A percentile compares a stretch with the other conserved stretches of the same genome.
phyloP scores from a whole-genome alignment of 2,797 vertebrate species.

The Eupleurogrammus muticus region DNA sequence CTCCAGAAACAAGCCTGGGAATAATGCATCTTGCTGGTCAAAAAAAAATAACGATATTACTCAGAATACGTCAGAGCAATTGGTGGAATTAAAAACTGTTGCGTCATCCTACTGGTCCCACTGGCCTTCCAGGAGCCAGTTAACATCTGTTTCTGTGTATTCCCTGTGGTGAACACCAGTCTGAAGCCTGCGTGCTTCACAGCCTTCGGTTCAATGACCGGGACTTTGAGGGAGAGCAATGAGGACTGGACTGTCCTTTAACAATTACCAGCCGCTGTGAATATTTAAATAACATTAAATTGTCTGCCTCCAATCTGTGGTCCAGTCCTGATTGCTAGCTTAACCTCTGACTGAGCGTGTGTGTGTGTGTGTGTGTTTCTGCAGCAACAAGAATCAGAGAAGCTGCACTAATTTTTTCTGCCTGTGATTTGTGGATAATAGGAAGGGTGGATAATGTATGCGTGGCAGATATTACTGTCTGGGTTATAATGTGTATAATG shows the following conservation, averaged over 20 bases:
- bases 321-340: conserved; percentile 98
- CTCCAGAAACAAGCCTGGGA: background rate
- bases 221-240: conserved; percentile 62
- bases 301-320: conserved; percentile 95
- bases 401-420: conserved; percentile 93
- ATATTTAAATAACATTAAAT: conserved; percentile 99
- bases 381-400: conserved; percentile 89
- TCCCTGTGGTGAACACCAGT: conserved; percentile 62
- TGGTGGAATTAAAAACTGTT: background rate
- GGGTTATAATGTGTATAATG: conserved; percentile 51
- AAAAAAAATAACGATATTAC: background rate
- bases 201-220: conserved; percentile 92
- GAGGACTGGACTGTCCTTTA: conserved; percentile 90
- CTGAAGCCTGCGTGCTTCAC: conserved; percentile 69
- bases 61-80: background rate
- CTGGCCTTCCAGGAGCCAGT: background rate
- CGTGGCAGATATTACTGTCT: conserved; percentile 95
- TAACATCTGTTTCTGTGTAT: conserved; percentile 7
- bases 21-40: background rate
- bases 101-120: background rate
- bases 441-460: conserved; percentile 99
- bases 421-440: conserved; percentile 98
- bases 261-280: conserved; percentile 97
- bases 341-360: conserved; percentile 99
- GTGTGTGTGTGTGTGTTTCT: conserved; percentile 91